These are phyloP conservation scores for Erebia ligea DNA, from an alignment of 2,888 invertebrate genomes.

Conservation along the genomic window DNA sequence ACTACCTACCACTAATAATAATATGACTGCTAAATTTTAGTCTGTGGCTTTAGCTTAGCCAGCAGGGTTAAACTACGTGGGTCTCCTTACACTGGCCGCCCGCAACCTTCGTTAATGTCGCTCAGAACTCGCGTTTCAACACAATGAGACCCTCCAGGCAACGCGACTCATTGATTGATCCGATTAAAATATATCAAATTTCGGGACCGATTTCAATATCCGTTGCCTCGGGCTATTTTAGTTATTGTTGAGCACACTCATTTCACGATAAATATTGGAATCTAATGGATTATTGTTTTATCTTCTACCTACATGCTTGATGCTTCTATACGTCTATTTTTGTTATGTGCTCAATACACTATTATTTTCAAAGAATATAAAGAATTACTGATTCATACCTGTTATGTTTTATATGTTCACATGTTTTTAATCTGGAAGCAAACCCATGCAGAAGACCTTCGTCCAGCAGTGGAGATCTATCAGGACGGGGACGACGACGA, in stretches of 20 bases:
- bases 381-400: no score
- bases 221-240: conserved; percentile 13
- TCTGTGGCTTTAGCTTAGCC: conserved; percentile 35
- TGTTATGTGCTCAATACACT: no score
- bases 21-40: conserved; percentile 20
- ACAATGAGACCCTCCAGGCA: conserved; percentile 55
- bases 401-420: no score
- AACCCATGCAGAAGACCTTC: no score
- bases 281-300: background rate
- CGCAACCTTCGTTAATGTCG: conserved; percentile 77
- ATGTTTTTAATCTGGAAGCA: no score
- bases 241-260: conserved; percentile 5
- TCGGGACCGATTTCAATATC: conserved; percentile 38
- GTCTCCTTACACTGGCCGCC: conserved; percentile 54
- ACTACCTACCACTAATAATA: background rate
- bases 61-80: conserved; percentile 44
- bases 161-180: conserved; percentile 66
- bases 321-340: no score
- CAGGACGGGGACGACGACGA: no score
- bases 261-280: conserved; percentile 7
- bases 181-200: conserved; percentile 45
- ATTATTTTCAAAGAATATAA: no score
- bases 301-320: background rate
- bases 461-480: no score
- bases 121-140: conserved; percentile 72